Percentiles rank a stretch among this genome's conserved stretches.
phyloP scores from a whole-genome alignment of 2,113 vertebrate genomes.

The Suricata suricatta region DNA sequence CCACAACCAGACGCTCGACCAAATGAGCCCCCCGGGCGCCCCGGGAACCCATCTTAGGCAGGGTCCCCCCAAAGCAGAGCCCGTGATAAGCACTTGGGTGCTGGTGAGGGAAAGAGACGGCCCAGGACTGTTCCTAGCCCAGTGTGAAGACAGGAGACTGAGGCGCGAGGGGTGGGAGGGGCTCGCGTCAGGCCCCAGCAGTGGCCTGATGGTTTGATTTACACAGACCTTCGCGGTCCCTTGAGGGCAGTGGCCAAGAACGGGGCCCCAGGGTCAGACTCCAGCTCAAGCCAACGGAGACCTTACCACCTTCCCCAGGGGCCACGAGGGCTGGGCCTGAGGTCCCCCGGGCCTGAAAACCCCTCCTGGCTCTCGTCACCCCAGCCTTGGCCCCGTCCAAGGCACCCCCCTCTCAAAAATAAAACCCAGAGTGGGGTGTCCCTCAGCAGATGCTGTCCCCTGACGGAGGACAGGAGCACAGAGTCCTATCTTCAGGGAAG shows the following conservation, averaged over 20 bases:
- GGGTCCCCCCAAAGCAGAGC: background rate
- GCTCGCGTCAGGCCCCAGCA: background rate
- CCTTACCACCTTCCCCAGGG: background rate
- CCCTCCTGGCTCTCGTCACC: background rate
- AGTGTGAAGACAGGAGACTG: no score
- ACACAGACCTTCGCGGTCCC: no score
- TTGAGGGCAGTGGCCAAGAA: background rate
- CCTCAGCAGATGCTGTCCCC: background rate
- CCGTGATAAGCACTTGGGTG: background rate
- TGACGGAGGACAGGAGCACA: background rate
- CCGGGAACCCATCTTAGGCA: background rate
- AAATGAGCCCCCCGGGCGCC: no score
- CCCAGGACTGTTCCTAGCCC: background rate
- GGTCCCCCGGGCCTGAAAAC: no score
- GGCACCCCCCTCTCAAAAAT: background rate
- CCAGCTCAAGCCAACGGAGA: background rate
- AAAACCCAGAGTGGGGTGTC: background rate
- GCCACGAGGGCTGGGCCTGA: no score
- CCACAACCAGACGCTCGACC: no score
- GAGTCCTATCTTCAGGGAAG: background rate
- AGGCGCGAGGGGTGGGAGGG: no score
- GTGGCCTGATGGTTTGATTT: no score
- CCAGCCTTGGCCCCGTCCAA: rapidly evolving
- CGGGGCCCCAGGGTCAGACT: rapidly evolving
- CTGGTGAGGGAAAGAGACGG: background rate